Evolutionary conservation across 2,113 vertebrate species (phyloP).

Genomic region (Toxotes chatareus): DNA sequence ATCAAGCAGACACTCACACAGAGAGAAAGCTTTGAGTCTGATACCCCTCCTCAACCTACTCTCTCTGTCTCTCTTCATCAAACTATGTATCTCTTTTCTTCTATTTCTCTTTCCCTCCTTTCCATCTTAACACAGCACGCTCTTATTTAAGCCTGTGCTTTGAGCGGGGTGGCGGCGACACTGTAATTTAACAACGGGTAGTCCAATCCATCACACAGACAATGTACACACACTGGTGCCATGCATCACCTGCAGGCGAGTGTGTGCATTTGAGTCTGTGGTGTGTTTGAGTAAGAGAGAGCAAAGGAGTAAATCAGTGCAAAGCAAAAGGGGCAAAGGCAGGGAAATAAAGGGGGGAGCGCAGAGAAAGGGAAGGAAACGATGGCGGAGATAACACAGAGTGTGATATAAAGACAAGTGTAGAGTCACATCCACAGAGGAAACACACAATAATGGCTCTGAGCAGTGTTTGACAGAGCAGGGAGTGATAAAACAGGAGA

Average conservation of each 20-base stretch:
- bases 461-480: constrained; percentile 30
- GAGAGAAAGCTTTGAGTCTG: constrained; percentile 26
- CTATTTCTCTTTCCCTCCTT: constrained; percentile 6
- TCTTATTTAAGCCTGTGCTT: constrained; percentile 58
- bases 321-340: constrained; percentile 17
- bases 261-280: constrained; percentile 6
- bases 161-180: constrained; percentile 6
- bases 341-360: neutral
- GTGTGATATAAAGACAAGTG: constrained; percentile 28
- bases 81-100: constrained; percentile 18
- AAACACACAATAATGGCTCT: constrained; percentile 40
- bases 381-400: constrained; percentile 41
- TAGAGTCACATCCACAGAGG: constrained; percentile 31
- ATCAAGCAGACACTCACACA: constrained; percentile 22
- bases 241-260: constrained; percentile 61
- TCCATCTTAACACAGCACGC: constrained; percentile 43
- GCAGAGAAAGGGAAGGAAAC: constrained; percentile 5
- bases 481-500: constrained; percentile 53
- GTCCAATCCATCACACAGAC: constrained; percentile 71
- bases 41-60: constrained; percentile 11
- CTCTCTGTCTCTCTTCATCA: constrained; percentile 35
- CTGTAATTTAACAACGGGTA: constrained; percentile 67
- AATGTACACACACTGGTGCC: constrained; percentile 52
- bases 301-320: constrained; percentile 37
- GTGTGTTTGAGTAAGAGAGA: constrained; percentile 36